phyloP scores from a whole-genome alignment of 2,888 invertebrate species.

The Ennomos erosarius region DNA sequence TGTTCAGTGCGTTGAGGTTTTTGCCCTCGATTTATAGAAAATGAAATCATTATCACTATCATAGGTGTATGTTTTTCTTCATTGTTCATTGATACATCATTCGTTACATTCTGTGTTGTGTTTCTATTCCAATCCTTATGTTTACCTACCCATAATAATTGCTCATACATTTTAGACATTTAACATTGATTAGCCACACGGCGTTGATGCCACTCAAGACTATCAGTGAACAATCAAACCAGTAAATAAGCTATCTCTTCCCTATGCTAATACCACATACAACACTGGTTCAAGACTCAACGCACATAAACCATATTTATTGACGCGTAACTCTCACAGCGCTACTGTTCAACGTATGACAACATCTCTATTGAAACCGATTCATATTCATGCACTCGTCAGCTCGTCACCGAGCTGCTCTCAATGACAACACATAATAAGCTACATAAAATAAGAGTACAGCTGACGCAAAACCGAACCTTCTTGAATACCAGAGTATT shows the following conservation, averaged over 20 bases:
- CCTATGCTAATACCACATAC: slow-evolving; percentile 37
- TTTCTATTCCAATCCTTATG: too few relatives aligned
- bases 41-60: too few relatives aligned
- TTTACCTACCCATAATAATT: too few relatives aligned
- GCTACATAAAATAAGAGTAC: slow-evolving; percentile 20
- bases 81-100: too few relatives aligned
- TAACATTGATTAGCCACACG: neutral
- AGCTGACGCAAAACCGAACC: slow-evolving; percentile 14
- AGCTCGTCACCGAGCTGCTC: slow-evolving; percentile 56
- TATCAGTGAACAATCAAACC: slow-evolving; percentile 18
- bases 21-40: too few relatives aligned
- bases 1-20: too few relatives aligned
- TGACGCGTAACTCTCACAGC: slow-evolving; percentile 64
- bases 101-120: too few relatives aligned
- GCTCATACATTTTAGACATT: too few relatives aligned
- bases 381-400: slow-evolving; percentile 79
- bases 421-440: slow-evolving; percentile 32
- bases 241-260: slow-evolving; percentile 29
- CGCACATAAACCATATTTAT: slow-evolving; percentile 66
- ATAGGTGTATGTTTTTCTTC: too few relatives aligned
- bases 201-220: neutral
- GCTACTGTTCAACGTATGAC: slow-evolving; percentile 60
- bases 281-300: slow-evolving; percentile 61
- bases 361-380: slow-evolving; percentile 76
- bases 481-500: slow-evolving; percentile 5